These are phyloP conservation scores for Teleogryllus occipitalis DNA, from an alignment of 1,140 invertebrate species.

Conservation along the genomic window DNA sequence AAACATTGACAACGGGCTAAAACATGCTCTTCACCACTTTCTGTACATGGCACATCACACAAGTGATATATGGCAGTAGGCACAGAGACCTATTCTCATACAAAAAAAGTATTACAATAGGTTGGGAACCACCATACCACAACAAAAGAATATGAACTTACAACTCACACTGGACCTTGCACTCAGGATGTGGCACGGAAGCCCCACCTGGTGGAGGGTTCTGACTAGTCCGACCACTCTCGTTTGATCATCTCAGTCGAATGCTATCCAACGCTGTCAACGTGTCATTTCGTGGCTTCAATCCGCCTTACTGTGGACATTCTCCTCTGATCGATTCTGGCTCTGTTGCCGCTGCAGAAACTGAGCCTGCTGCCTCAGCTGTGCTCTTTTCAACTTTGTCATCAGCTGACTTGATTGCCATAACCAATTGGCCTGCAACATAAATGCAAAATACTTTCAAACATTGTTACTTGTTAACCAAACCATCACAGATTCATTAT, in stretches of 20 bases:
- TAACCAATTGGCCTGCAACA: slow-evolving; percentile 65
- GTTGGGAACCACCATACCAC: neutral
- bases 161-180: neutral
- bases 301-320: neutral
- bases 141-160: neutral
- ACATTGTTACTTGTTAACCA: too few relatives aligned
- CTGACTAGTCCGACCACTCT: neutral
- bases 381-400: slow-evolving; percentile 69
- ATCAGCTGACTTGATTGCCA: slow-evolving; percentile 79
- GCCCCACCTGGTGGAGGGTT: too few relatives aligned
- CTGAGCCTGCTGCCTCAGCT: slow-evolving; percentile 41
- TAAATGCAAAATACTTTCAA: too few relatives aligned
- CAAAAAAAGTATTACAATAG: neutral
- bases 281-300: neutral
- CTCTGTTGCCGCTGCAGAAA: slow-evolving; percentile 10
- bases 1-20: too few relatives aligned
- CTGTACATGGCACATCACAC: too few relatives aligned
- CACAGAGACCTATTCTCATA: too few relatives aligned
- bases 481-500: too few relatives aligned
- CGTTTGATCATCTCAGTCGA: neutral
- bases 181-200: too few relatives aligned
- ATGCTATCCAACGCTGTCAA: neutral
- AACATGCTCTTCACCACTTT: too few relatives aligned
- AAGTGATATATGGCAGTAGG: too few relatives aligned
- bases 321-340: neutral